phyloP scores from a whole-genome alignment of 2,113 vertebrate genomes.

The Rhea americana region DNA sequence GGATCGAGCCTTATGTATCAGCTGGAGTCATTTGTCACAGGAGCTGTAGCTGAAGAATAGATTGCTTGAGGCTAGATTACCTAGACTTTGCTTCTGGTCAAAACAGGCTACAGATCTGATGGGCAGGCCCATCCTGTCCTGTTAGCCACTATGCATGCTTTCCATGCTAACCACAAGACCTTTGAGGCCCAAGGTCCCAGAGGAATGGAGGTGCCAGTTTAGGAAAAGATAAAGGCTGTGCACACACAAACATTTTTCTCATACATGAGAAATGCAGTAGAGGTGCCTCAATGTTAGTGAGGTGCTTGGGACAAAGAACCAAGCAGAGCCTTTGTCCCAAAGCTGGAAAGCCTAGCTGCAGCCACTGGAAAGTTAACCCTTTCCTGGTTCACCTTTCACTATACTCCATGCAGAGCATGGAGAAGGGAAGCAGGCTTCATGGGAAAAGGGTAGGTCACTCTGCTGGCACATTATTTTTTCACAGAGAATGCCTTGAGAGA shows the following conservation, averaged over 20 bases:
- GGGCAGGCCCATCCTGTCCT: background rate
- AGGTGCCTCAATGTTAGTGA: background rate
- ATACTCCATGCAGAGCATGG: background rate
- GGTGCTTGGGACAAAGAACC: background rate
- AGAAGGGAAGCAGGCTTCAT: background rate
- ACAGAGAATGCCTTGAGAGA: background rate
- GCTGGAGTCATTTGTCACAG: background rate
- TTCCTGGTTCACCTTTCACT: background rate
- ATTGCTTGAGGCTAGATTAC: background rate
- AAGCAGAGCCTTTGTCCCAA: background rate
- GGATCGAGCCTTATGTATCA: background rate
- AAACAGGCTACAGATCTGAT: background rate
- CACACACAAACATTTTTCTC: background rate
- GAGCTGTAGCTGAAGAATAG: background rate
- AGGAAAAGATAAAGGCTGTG: background rate
- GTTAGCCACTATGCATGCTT: background rate
- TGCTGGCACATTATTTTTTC: background rate
- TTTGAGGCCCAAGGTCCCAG: background rate
- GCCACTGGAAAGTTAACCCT: background rate
- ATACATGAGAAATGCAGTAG: background rate
- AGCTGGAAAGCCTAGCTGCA: background rate
- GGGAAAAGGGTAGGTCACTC: background rate
- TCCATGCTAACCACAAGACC: background rate
- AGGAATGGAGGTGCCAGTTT: background rate
- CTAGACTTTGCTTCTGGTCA: background rate